phyloP scores from a whole-genome alignment of 2,888 invertebrate species.

The Serrognathus titanus region DNA sequence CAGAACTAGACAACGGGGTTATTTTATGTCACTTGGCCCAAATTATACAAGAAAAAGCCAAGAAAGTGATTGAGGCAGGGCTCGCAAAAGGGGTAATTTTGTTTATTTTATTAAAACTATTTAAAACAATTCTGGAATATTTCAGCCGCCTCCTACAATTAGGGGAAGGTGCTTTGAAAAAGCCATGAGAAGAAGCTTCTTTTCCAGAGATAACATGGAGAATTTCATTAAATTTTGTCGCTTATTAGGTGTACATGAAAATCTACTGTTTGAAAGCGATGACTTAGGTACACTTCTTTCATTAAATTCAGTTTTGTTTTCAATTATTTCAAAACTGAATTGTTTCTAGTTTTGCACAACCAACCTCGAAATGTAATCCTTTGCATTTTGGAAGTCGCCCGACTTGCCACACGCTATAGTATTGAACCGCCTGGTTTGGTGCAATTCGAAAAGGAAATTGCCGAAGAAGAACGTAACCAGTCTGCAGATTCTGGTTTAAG shows the following conservation, averaged over 20 bases:
- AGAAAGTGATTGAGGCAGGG: conserved; percentile 62
- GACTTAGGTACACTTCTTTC: conserved; percentile 63
- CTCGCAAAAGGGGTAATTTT: conserved; percentile 45
- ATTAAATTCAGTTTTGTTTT: too few species aligned
- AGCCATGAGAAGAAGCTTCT: conserved; percentile 81
- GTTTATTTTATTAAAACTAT: background rate
- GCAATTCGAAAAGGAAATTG: conserved; percentile 81
- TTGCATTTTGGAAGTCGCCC: conserved; percentile 80
- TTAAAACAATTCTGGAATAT: conserved; percentile 2
- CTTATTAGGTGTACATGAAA: conserved; percentile 80
- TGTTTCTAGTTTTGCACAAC: conserved; percentile 68
- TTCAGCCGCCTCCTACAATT: conserved; percentile 68
- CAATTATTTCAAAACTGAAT: conserved; percentile 6
- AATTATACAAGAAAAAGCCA: conserved; percentile 72
- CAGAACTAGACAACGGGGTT: conserved; percentile 79
- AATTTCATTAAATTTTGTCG: conserved; percentile 86
- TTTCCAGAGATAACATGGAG: conserved; percentile 84
- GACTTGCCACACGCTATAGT: conserved; percentile 72
- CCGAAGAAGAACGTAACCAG: conserved; percentile 66
- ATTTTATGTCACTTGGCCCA: conserved; percentile 77
- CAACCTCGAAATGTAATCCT: conserved; percentile 81
- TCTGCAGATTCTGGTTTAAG: conserved; percentile 64
- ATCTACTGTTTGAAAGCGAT: conserved; percentile 85
- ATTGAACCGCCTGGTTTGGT: conserved; percentile 81
- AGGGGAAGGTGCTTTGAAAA: conserved; percentile 78